phyloP scores from a whole-genome alignment of 92 coral and sea anemone species.

The Palythoa caribaeorum region DNA sequence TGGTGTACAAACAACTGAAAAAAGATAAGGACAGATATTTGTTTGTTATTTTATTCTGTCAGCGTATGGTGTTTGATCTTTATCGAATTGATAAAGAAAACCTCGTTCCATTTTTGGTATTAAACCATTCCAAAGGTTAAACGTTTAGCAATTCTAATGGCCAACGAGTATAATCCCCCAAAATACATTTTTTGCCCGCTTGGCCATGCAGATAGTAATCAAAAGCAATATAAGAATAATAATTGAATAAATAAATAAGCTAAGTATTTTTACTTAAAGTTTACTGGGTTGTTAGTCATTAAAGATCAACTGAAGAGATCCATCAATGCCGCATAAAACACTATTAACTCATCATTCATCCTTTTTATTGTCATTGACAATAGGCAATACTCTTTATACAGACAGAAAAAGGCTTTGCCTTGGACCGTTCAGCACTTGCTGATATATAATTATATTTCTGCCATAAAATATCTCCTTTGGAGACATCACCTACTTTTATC shows the following conservation, averaged over 20 bases:
- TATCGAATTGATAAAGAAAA: neutral
- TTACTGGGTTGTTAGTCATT: neutral
- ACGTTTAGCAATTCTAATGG: too few relatives aligned
- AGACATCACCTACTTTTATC: conserved; percentile 15
- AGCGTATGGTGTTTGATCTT: neutral
- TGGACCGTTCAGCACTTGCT: conserved; percentile 27
- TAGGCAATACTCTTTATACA: conserved; percentile 6
- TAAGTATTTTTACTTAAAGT: too few relatives aligned
- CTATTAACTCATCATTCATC: neutral
- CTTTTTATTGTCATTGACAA: conserved; percentile 6
- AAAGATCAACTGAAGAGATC: neutral
- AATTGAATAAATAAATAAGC: neutral
- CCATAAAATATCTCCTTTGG: conserved; percentile 32
- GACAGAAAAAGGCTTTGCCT: conserved; percentile 36
- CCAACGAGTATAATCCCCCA: too few relatives aligned
- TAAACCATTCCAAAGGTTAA: too few relatives aligned
- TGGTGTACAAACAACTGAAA: neutral
- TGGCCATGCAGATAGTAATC: too few relatives aligned
- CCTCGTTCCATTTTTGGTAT: neutral
- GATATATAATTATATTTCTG: conserved; percentile 11
- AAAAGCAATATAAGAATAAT: neutral
- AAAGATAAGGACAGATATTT: neutral
- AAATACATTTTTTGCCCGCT: too few relatives aligned
- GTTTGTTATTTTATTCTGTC: neutral
- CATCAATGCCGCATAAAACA: neutral